These are phyloP conservation scores for Chironomus striatipennis DNA, from an alignment of 1,140 invertebrate genomes.

Conservation along the genomic window DNA sequence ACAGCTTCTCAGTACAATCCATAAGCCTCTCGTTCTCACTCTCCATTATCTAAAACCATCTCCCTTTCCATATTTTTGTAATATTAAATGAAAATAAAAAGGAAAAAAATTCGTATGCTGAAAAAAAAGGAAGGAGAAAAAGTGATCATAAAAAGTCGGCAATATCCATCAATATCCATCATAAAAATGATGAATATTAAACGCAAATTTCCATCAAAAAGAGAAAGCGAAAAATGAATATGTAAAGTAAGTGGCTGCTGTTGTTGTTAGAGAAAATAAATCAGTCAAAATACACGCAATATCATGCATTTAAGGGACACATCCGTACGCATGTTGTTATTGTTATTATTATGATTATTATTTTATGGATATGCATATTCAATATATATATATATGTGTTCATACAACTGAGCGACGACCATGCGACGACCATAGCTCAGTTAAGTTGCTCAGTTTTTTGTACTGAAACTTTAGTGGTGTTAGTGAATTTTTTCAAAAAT, in stretches of 20 bases:
- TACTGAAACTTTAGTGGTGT: no score
- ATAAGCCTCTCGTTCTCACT: no score
- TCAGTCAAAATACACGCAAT: not conserved
- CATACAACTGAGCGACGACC: no score
- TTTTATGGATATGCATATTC: no score
- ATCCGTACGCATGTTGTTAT: not conserved
- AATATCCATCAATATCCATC: conserved; percentile 10
- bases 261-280: not conserved
- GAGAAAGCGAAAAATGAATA: no score
- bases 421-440: no score
- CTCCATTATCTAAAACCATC: no score
- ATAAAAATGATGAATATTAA: conserved; percentile 15
- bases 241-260: not conserved
- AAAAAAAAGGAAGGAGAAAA: not conserved
- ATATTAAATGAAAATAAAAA: no score
- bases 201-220: not conserved
- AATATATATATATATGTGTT: no score
- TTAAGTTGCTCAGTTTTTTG: no score
- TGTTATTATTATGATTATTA: not conserved
- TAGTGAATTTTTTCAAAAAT: no score
- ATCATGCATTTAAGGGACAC: conserved; percentile 2
- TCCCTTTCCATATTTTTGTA: no score
- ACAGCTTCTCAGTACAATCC: not conserved
- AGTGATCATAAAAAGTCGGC: not conserved
- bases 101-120: not conserved